Percentiles rank a stretch among this genome's conserved stretches.
Evolutionary conservation across 2,888 invertebrate species (phyloP).

Genomic region (Cinara cedri): DNA sequence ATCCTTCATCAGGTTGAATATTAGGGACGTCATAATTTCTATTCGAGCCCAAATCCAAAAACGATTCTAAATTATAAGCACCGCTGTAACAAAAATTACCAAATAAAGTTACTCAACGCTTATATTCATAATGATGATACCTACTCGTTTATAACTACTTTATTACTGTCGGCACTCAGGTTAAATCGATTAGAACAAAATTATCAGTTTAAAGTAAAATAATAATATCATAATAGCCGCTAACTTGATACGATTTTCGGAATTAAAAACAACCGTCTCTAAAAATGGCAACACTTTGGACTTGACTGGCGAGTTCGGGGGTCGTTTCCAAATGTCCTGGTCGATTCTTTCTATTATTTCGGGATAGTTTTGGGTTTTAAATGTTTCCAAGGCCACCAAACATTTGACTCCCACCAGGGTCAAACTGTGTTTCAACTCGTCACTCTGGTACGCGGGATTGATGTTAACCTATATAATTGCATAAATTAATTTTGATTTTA

Average conservation of each 20-base stretch:
- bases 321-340: constrained; percentile 66
- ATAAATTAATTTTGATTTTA: too few relatives aligned
- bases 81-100: constrained; percentile 56
- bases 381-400: constrained; percentile 68
- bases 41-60: constrained; percentile 49
- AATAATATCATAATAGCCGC: neutral
- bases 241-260: constrained; percentile 63
- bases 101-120: too few relatives aligned
- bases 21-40: constrained; percentile 6
- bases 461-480: constrained; percentile 69
- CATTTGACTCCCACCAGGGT: constrained; percentile 71
- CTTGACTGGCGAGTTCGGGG: constrained; percentile 61
- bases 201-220: too few relatives aligned
- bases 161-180: too few relatives aligned
- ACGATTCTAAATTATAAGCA: constrained; percentile 58
- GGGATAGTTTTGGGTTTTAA: constrained; percentile 73
- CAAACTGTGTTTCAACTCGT: constrained; percentile 76
- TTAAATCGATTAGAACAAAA: too few relatives aligned
- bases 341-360: constrained; percentile 66
- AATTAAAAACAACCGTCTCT: constrained; percentile 68
- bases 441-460: constrained; percentile 75
- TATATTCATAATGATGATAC: too few relatives aligned
- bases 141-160: too few relatives aligned
- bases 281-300: constrained; percentile 66
- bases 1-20: constrained; percentile 72